Evolutionary conservation across 2,797 vertebrate species (phyloP), one percentile per base, ranked within the genome.

Genomic region (Sebastes oblongus): DNA sequence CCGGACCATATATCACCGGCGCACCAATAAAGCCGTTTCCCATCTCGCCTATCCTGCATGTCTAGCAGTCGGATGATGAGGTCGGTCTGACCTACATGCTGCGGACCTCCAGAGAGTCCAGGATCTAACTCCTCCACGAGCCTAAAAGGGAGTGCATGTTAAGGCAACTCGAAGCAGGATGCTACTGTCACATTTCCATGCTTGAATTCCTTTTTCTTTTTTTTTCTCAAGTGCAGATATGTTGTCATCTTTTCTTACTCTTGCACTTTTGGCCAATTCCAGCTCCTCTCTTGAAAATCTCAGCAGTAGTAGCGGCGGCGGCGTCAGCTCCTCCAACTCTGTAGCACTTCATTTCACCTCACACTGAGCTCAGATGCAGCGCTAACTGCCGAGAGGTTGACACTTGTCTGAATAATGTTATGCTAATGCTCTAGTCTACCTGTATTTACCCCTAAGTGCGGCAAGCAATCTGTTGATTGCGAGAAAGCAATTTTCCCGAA

Each of bases 381-480:
- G 27, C 85, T 89, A 89, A 92, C 87, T 82, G 86, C 91, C 85
- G 84, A 54, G 86, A 92, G 91, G 86, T 91, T 95, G 93, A 95
- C 93, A 94, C 91, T 92, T 92, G 88, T 92, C 93, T 94, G 93
- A 95, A 95, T 95, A 95, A 95, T 95, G 93, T 91, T 92, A 95
- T 94, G 94, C 93, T 95, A 96, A 96, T 95, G 93, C 93, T 90
- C 74, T 61, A 85, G 92, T 92, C 94, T 92, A 93, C 94, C 95
- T 95, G 93, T 94, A 93, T 95, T 96, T 95, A 95, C 94, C 91
- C 92, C 91, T 94, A 93, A 96, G 95, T 95, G 94, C 93, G 90
- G 86, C 82, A 89, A 93, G 93, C 93, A 90, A 94, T 94, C 91
- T 92, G 91, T 92, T 94, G 94, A 95, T 95, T 94, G 90, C 86